Evolutionary conservation across 2,797 vertebrate genomes (phyloP), one percentile per base, ranked within the genome.

Genomic region (Coendou prehensilis): DNA sequence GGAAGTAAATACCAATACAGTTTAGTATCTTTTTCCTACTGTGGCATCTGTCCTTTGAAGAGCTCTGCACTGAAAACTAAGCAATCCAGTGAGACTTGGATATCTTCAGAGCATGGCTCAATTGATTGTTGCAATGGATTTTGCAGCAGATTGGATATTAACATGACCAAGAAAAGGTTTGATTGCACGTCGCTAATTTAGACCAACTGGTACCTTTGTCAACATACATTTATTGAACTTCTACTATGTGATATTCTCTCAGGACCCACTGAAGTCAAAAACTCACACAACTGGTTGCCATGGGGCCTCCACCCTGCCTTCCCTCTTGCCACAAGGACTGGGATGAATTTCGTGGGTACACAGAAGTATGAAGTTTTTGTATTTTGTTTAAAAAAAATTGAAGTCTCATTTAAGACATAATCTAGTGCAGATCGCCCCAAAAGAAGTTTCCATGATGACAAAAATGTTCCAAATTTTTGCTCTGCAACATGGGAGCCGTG

Each of bases 111-210:
- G 47, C 18, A 71, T 37, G 28, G 85, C 84, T 96, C 17, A 0
- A 95, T 71, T 85, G 93, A 94, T 95, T 75, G 80, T 91, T 45
- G 52, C 96, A 95, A 95, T 96, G 79, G 61, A 88, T 95, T 96
- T 97, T 89, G 63, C 67, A 96, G 91, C 50, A 93, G 94, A 96
- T 88, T 94, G 75, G 75, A 89, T 95, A 82, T 86, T 96, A 94
- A 91, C 87, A 75, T 89, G 59, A 56, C 83, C 91, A 95, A 96
- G 91, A 95, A 96, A 91, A 41, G 37, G 75, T 92, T 91, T 94
- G 45, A 91, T 91, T 95, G 87, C 96, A 95, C 95, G 91, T 79
- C 88, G 22, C 75, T 85, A 86, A 86, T 92, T 88, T 95, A 90
- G 67, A 86, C 59, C 93, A 94, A 90, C n/a, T 73, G 93, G 61